A percentile compares a stretch with the other conserved stretches of the same genome.
phyloP scores from a whole-genome alignment of 2,888 invertebrate genomes.

The Coenonympha arcania region DNA sequence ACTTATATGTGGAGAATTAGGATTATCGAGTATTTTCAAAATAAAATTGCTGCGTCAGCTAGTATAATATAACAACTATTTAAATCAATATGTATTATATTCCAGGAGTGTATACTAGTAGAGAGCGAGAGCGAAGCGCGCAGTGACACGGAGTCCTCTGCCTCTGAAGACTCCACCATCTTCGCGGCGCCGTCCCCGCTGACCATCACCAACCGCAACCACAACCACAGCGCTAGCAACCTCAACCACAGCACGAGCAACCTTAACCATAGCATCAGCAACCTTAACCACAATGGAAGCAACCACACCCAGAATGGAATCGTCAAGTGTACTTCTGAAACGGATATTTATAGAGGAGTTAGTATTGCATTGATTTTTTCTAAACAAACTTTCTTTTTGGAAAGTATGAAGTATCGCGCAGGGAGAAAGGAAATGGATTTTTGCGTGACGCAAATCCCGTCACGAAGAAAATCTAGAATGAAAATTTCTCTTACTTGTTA shows the following conservation, averaged over 20 bases:
- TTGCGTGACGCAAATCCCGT: too few relatives aligned
- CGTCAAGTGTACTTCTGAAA: conserved; percentile 53
- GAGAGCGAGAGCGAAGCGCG: conserved; percentile 35
- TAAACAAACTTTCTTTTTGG: too few relatives aligned
- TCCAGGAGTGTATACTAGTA: conserved; percentile 47
- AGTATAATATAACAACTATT: neutral
- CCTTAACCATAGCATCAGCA: conserved; percentile 2
- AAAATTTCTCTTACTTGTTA: too few relatives aligned
- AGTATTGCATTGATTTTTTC: too few relatives aligned
- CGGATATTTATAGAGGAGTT: conserved; percentile 43
- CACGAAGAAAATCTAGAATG: too few relatives aligned
- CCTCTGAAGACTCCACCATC: conserved; percentile 40
- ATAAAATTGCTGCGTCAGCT: too few relatives aligned
- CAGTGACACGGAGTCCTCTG: conserved; percentile 44
- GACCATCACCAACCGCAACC: conserved; percentile 11
- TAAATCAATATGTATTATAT: neutral
- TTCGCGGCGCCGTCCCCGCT: conserved; percentile 39
- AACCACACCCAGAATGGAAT: conserved; percentile 24
- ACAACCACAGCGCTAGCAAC: neutral
- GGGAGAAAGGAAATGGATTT: too few relatives aligned
- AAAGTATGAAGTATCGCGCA: too few relatives aligned
- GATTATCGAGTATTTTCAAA: too few relatives aligned
- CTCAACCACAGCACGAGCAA: neutral
- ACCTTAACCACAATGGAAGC: conserved; percentile 1
- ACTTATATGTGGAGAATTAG: too few relatives aligned